Percentiles rank a stretch among this genome's conserved stretches.
phyloP scores from a whole-genome alignment of 2,888 invertebrate species.

The Oasisia sp. region DNA sequence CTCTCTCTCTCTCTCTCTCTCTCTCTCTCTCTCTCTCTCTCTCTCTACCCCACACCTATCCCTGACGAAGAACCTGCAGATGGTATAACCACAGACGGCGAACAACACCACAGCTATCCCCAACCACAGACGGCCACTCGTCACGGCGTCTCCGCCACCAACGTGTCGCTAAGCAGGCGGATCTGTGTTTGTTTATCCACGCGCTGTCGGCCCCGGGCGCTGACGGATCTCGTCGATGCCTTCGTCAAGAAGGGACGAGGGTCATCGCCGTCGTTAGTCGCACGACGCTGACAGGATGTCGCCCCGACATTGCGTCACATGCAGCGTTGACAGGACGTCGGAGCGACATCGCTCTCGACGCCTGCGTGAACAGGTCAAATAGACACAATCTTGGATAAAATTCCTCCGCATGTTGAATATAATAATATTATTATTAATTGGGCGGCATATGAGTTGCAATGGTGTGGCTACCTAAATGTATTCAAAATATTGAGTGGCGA shows the following conservation, averaged over 20 bases:
- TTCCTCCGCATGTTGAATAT: background rate
- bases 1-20: no score
- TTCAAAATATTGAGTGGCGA: no score
- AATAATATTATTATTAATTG: no score
- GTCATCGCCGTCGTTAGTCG: background rate
- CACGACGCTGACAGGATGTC: background rate
- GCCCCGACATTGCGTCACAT: background rate
- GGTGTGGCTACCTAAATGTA: no score
- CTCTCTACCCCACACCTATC: no score
- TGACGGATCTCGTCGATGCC: background rate
- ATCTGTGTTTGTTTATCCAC: conserved; percentile 6
- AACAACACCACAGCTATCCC: no score
- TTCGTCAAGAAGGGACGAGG: background rate
- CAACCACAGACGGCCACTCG: background rate
- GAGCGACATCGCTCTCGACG: background rate
- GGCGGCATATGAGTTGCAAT: no score
- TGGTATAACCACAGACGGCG: background rate
- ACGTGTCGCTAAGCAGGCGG: background rate
- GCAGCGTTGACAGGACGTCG: conserved; percentile 4
- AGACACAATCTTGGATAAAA: background rate
- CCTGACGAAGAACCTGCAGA: no score
- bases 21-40: no score
- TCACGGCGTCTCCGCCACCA: background rate
- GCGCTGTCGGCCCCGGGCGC: background rate
- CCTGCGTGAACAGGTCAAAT: background rate